Evolutionary conservation across 23 tunicate species (phyloP), one percentile per base, ranked within the genome.

Genomic region (Aplidium turbinatum): DNA sequence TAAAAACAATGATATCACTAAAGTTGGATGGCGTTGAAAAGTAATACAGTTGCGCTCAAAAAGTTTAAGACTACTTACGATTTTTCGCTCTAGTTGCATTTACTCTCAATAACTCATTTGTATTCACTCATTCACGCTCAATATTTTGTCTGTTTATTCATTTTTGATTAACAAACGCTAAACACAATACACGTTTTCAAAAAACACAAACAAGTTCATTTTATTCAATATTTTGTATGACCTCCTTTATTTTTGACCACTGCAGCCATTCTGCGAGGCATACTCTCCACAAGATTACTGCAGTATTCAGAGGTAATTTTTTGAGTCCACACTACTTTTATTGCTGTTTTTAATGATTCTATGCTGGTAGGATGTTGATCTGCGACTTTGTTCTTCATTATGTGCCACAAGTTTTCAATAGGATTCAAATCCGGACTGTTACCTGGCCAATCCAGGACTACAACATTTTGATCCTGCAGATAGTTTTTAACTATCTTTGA

Each of bases 211-310:
- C n/a, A n/a, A n/a, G n/a, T n/a, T n/a, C n/a, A n/a, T n/a, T n/a
- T n/a, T n/a, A n/a, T n/a, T 60, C 67, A 38, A 50, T 65, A 13
- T 65, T 65, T 65, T 36, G 72, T 65, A 65, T 65, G 72, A n/a
- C 72, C 72, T 28, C 72, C 72, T 19, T 65, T 65, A 50, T 65
- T 38, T 65, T 65, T 35, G 72, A 65, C 38, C 29, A 65, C 72
- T 35, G 72, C 72, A 7, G 48, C 50, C 24, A 65, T 48, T 28
- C 72, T 48, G 18, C 72, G 50, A 30, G 72, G 50, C 72, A 65
- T 65, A 50, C 72, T 65, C 29, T 65, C 20, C 30, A 65, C 72
- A 29, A 65, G 72, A 30, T 65, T 36, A 28, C 27, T 30, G 72
- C 72, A 65, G 72, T 65, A 65, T 65, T 65, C 50, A 27, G 20